These are phyloP conservation scores for Gnathonemus echidnorhynchus DNA, from an alignment of 2,113 vertebrate species.

Conservation along the genomic window DNA sequence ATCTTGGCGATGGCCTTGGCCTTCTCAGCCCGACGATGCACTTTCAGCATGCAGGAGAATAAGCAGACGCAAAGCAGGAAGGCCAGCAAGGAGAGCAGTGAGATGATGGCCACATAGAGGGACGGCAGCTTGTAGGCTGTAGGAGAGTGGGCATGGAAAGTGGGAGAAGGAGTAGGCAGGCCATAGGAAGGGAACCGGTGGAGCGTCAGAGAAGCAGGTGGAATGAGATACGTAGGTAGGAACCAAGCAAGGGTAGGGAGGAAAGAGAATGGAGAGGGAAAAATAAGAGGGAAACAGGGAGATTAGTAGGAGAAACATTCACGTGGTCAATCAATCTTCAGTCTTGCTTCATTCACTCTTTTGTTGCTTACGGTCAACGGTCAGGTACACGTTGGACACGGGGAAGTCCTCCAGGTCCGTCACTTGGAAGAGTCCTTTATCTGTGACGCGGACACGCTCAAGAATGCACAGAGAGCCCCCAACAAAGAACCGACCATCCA, in stretches of 20 bases:
- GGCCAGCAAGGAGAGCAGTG: conserved; percentile 57
- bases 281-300: background rate
- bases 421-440: conserved; percentile 50
- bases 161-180: background rate
- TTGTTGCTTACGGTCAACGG: conserved; percentile 47
- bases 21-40: conserved; percentile 61
- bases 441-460: conserved; percentile 44
- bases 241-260: background rate
- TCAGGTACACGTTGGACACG: conserved; percentile 50
- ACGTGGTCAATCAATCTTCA: background rate
- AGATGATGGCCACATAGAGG: conserved; percentile 60
- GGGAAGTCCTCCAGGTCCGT: conserved; percentile 49
- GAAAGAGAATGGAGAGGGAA: background rate
- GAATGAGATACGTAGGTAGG: background rate
- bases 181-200: background rate
- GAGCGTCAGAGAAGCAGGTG: background rate
- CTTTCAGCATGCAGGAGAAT: conserved; percentile 62
- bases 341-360: background rate
- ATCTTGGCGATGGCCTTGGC: conserved; percentile 57
- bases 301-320: background rate
- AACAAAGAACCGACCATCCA: conserved; percentile 48
- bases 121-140: conserved; percentile 56
- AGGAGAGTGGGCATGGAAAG: background rate
- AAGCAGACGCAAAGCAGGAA: conserved; percentile 63
- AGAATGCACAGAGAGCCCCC: conserved; percentile 49